A percentile compares a stretch with the other conserved stretches of the same genome.
phyloP scores from a whole-genome alignment of 2,113 vertebrate genomes.

The Leucoraja erinaceus region DNA sequence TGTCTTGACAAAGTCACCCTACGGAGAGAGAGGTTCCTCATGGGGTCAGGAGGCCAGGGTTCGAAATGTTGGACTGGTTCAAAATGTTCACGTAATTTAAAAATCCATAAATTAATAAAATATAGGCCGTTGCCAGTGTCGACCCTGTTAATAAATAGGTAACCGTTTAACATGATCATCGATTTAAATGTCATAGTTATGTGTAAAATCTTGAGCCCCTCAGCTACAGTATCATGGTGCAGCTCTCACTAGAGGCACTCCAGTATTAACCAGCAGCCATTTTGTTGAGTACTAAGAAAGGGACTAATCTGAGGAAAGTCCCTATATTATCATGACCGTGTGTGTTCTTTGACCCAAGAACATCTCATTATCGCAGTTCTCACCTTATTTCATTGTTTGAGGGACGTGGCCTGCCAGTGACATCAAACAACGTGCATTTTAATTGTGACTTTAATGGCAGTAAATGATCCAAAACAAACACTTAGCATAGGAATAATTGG shows the following conservation, averaged over 20 bases:
- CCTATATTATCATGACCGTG: background rate
- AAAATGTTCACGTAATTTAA: background rate
- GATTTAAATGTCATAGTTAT: background rate
- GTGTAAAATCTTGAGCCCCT: background rate
- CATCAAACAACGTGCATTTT: too few species aligned
- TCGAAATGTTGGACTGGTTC: background rate
- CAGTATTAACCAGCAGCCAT: background rate
- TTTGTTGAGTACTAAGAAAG: background rate
- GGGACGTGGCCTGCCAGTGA: background rate
- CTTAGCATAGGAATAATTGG: too few species aligned
- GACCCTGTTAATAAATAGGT: background rate
- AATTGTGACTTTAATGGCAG: too few species aligned
- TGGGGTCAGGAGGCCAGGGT: background rate
- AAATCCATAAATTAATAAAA: background rate
- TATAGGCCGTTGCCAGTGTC: background rate
- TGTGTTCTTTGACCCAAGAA: background rate
- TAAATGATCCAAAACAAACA: too few species aligned
- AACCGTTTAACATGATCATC: background rate
- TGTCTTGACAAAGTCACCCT: background rate
- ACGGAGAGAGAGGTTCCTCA: too few species aligned
- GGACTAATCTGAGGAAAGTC: background rate
- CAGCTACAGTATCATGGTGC: background rate
- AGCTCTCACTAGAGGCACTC: background rate
- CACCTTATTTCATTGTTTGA: background rate
- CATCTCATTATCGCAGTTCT: background rate